phyloP scores from a whole-genome alignment of 2,113 vertebrate genomes.

The Xiphophorus couchianus region DNA sequence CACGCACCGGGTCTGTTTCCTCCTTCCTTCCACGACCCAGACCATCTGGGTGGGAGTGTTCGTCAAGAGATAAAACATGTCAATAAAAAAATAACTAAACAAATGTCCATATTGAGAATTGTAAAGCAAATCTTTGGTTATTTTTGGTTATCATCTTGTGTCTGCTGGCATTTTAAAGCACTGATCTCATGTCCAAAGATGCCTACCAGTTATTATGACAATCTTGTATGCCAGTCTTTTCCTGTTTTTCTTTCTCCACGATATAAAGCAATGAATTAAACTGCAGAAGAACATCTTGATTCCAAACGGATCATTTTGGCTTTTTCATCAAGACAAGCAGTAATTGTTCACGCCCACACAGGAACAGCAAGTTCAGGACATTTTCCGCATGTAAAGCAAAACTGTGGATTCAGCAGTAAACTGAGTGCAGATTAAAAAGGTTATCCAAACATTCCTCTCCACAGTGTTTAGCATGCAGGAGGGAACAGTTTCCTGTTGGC shows the following conservation, averaged over 20 bases:
- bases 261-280: too few species aligned
- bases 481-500: conserved; percentile 66
- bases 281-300: too few species aligned
- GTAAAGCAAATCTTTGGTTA: not conserved
- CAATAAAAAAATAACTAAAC: not conserved
- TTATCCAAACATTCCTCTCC: conserved; percentile 44
- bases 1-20: conserved; percentile 35
- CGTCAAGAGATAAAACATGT: not conserved
- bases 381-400: conserved; percentile 30
- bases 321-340: not conserved
- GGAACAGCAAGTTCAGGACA: conserved; percentile 11
- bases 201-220: too few species aligned
- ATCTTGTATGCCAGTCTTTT: too few species aligned
- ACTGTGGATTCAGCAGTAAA: conserved; percentile 66
- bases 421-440: conserved; percentile 44
- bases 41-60: conserved; percentile 20
- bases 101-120: not conserved
- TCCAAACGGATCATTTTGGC: not conserved
- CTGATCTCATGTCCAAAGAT: not conserved
- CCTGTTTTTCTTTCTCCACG: too few species aligned
- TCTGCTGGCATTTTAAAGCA: not conserved
- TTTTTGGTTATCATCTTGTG: not conserved
- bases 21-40: conserved; percentile 39
- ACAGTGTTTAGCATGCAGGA: conserved; percentile 52
- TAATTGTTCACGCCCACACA: not conserved